A percentile compares a stretch with the other conserved stretches of the same genome.
Evolutionary conservation across 2,113 vertebrate genomes (phyloP).

Genomic region (Pao palembangensis): DNA sequence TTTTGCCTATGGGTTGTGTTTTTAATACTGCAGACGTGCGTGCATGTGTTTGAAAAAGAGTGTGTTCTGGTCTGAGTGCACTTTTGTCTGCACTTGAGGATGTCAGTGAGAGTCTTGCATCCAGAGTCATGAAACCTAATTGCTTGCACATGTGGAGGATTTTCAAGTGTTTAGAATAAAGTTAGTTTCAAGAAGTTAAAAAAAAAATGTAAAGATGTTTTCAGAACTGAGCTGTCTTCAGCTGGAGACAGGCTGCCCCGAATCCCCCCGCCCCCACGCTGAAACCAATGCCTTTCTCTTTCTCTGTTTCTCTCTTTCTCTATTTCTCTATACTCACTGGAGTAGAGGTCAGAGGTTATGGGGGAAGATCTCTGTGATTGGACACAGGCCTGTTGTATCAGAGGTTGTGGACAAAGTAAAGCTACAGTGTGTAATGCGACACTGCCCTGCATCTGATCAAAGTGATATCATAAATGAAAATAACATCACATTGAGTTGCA

Average conservation of each 20-base stretch:
- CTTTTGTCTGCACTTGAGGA: slow-evolving; percentile 27
- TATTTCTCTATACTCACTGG: slow-evolving; percentile 48
- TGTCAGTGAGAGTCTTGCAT: slow-evolving; percentile 53
- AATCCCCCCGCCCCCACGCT: slow-evolving; percentile 34
- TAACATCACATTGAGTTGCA: slow-evolving; percentile 39
- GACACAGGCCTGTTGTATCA: slow-evolving; percentile 68
- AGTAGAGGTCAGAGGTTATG: slow-evolving; percentile 65
- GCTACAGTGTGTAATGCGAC: slow-evolving; percentile 46
- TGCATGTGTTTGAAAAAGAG: neutral
- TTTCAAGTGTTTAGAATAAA: slow-evolving; percentile 75
- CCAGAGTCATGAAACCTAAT: slow-evolving; percentile 72
- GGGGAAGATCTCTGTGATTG: slow-evolving; percentile 71
- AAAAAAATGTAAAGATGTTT: slow-evolving; percentile 16
- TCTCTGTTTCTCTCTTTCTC: slow-evolving; percentile 39
- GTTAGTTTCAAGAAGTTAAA: slow-evolving; percentile 62
- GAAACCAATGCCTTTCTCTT: slow-evolving; percentile 67
- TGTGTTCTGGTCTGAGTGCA: slow-evolving; percentile 7
- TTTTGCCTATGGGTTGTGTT: slow-evolving; percentile 1
- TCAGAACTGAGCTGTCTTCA: slow-evolving; percentile 39
- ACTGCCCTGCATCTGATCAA: slow-evolving; percentile 53
- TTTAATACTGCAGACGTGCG: slow-evolving; percentile 1
- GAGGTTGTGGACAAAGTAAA: slow-evolving; percentile 49
- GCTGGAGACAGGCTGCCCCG: slow-evolving; percentile 39
- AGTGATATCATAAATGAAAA: slow-evolving; percentile 55
- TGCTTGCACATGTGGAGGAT: slow-evolving; percentile 75